A percentile compares a stretch with the other conserved stretches of the same genome.
Evolutionary conservation across 2,797 vertebrate species (phyloP).

Genomic region (Dendrocincla tyrannina): DNA sequence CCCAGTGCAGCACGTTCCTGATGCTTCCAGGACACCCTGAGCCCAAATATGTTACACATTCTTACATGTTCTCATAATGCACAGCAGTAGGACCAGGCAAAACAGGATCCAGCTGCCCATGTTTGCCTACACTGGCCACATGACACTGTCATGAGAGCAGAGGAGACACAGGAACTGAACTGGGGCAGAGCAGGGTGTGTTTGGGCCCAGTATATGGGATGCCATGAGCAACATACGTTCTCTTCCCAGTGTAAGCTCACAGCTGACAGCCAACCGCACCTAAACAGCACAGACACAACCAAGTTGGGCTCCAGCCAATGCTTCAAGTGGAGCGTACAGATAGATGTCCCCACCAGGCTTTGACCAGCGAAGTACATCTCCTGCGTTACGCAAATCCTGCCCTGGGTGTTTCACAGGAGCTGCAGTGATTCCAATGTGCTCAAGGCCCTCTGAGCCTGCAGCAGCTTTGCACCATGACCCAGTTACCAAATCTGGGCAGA

Average conservation of each 20-base stretch:
- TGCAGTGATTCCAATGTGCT: not conserved
- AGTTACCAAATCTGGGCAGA: slow-evolving; percentile 32
- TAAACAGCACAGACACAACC: not conserved
- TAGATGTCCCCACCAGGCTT: slow-evolving; percentile 29
- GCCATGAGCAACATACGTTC: not conserved
- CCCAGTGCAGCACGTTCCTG: not conserved
- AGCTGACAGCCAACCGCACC: not conserved
- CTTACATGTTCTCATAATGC: accelerated
- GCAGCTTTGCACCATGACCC: not conserved
- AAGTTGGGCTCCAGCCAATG: not conserved
- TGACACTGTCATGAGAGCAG: not conserved
- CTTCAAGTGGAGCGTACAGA: not conserved
- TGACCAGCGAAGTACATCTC: slow-evolving; percentile 40
- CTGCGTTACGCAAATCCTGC: slow-evolving; percentile 20
- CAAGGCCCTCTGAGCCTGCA: not conserved
- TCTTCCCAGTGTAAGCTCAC: not conserved
- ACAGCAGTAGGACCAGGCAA: not conserved
- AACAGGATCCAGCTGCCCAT: not conserved
- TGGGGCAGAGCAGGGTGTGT: accelerated
- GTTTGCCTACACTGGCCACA: not conserved
- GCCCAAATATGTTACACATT: not conserved
- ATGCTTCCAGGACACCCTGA: not conserved
- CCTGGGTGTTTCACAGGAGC: not conserved
- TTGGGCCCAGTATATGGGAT: not conserved
- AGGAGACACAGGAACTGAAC: not conserved